Conservation (phyloP, 2,797 vertebrate species). For the Natrix natrix region DNA sequence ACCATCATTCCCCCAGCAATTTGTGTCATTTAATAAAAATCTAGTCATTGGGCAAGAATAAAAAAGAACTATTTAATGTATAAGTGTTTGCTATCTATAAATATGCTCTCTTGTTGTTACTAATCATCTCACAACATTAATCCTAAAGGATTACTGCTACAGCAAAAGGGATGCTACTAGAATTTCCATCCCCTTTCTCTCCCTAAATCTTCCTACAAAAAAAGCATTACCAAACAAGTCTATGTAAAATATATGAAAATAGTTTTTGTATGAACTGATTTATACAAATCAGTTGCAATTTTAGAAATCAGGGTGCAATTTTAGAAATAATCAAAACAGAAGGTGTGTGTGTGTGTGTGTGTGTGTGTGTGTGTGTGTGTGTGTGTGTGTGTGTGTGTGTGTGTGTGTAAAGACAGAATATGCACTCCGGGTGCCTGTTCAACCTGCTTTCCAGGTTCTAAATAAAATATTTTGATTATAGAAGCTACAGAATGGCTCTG, state of each 20-base stretch:
- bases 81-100: background rate
- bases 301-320: background rate
- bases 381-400: too few relatives aligned
- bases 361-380: too few relatives aligned
- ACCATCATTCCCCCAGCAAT: background rate
- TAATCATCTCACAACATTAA: background rate
- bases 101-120: background rate
- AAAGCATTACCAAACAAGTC: background rate
- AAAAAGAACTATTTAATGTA: background rate
- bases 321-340: background rate
- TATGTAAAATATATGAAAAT: background rate
- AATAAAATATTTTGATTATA: background rate
- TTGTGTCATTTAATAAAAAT: background rate
- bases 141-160: background rate
- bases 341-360: too few relatives aligned
- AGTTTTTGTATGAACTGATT: background rate
- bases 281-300: background rate
- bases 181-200: background rate
- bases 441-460: background rate
- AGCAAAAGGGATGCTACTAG: background rate
- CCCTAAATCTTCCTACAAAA: background rate
- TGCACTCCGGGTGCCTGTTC: background rate
- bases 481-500: background rate
- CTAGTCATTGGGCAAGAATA: background rate
- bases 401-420: too few relatives aligned